Percentiles rank a stretch among this genome's conserved stretches.
Evolutionary conservation across 2,113 vertebrate species (phyloP).

Genomic region (Coregonus clupeaformis): DNA sequence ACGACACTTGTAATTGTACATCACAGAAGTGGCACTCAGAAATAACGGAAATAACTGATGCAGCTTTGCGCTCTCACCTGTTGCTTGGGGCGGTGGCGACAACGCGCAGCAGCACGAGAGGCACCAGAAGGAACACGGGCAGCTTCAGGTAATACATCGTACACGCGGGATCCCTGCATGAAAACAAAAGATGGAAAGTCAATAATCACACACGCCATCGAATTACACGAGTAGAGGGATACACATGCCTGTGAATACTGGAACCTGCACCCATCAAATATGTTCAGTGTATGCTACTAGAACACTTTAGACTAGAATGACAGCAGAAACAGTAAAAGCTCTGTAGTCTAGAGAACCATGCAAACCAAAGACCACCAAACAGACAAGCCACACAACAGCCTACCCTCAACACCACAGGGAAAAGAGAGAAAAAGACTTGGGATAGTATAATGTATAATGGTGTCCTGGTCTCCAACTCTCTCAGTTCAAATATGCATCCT

Average conservation of each 20-base stretch:
- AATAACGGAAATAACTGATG: conserved; percentile 43
- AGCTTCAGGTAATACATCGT: conserved; percentile 79
- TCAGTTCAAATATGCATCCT: neutral
- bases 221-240: neutral
- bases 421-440: neutral
- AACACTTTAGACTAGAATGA: neutral
- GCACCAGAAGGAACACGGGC: conserved; percentile 69
- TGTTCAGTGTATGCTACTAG: neutral
- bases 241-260: neutral
- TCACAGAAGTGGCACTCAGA: neutral
- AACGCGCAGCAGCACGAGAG: conserved; percentile 74
- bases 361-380: neutral
- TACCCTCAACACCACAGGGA: neutral
- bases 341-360: neutral
- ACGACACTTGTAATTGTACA: neutral
- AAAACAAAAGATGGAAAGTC: neutral
- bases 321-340: neutral
- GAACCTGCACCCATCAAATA: neutral
- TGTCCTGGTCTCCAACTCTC: neutral
- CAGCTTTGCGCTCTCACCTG: conserved; percentile 74
- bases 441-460: neutral
- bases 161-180: conserved; percentile 29
- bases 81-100: conserved; percentile 74
- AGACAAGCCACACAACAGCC: neutral
- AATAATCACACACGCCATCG: neutral